A percentile compares a stretch with the other conserved stretches of the same genome.
Evolutionary conservation across 2,797 vertebrate species (phyloP).

Genomic region (Oreochromis grahami): DNA sequence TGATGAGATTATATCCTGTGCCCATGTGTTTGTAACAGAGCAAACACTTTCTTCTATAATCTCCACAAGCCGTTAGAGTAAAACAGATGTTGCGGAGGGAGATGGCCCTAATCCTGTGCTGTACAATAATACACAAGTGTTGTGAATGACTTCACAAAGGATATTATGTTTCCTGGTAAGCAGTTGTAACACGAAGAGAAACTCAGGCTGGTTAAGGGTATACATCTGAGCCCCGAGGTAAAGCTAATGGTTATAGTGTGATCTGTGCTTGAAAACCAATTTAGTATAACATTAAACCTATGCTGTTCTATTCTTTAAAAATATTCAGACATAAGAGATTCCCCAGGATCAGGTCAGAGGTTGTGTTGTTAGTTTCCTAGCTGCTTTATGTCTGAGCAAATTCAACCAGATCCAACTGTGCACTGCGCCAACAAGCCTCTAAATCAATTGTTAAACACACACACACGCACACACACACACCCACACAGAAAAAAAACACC

Average conservation of each 20-base stretch:
- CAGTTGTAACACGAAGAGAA: not conserved
- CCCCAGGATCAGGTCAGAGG: not conserved
- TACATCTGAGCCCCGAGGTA: not conserved
- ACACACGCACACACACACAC: constrained; percentile 2
- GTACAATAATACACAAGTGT: constrained; percentile 54
- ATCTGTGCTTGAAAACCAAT: not conserved
- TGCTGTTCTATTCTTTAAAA: not conserved
- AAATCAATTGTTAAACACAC: constrained; percentile 29
- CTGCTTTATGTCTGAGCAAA: not conserved
- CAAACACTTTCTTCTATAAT: constrained; percentile 52
- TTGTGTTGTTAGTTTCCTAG: not conserved
- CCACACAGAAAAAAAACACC: not conserved
- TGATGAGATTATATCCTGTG: constrained; percentile 72
- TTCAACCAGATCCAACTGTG: not conserved
- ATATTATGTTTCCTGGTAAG: constrained; percentile 29
- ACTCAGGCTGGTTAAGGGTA: not conserved
- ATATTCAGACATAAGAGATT: not conserved
- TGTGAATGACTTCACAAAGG: constrained; percentile 41
- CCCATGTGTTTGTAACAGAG: constrained; percentile 64
- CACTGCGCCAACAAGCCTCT: not conserved
- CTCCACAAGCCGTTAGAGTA: constrained; percentile 50
- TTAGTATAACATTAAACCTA: not conserved
- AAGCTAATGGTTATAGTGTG: not conserved
- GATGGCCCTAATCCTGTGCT: constrained; percentile 63
- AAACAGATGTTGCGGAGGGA: constrained; percentile 60